Evolutionary conservation across 2,113 vertebrate genomes (phyloP).

Genomic region (Alaudala cheleensis): DNA sequence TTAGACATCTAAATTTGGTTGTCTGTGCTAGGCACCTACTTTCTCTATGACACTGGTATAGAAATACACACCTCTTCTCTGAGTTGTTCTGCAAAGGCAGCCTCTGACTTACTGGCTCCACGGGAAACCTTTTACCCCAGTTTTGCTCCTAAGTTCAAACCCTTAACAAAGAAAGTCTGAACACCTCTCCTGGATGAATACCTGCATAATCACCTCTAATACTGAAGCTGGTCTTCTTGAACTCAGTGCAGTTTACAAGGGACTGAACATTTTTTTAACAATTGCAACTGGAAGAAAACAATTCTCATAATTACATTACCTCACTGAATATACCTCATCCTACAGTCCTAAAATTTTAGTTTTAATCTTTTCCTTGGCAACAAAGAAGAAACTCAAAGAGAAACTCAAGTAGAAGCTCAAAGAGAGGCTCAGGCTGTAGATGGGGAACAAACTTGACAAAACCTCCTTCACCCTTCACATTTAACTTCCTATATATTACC

Average conservation of each 20-base stretch:
- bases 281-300: not conserved
- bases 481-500: not conserved
- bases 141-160: not conserved
- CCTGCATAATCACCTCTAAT: not conserved
- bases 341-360: not conserved
- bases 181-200: not conserved
- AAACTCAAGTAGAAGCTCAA: not conserved
- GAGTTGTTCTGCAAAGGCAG: not conserved
- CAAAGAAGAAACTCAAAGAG: not conserved
- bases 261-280: not conserved
- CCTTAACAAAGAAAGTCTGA: not conserved
- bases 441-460: not conserved
- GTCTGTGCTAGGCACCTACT: not conserved
- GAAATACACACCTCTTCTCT: not conserved
- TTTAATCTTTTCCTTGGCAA: not conserved
- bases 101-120: not conserved
- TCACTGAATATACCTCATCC: not conserved
- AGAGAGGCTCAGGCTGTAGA: not conserved
- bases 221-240: not conserved
- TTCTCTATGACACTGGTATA: not conserved
- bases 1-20: slow-evolving; percentile 24
- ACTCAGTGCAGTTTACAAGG: not conserved
- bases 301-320: not conserved
- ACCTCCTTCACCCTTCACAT: not conserved
- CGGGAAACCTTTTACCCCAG: not conserved